These are phyloP conservation scores for Empis stercorea DNA, from an alignment of 2,888 invertebrate species.

Conservation along the genomic window DNA sequence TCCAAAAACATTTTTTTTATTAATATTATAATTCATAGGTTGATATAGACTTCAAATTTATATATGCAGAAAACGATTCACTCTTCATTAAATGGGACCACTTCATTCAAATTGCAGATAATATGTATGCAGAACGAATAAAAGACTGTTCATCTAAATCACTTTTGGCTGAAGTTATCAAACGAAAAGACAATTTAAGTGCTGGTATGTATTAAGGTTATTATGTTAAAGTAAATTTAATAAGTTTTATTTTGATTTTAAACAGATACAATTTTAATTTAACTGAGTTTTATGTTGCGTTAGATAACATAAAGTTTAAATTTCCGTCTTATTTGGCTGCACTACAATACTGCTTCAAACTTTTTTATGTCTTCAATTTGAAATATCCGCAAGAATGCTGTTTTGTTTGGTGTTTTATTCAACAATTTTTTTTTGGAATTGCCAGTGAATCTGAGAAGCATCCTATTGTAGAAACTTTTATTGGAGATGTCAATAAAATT, in stretches of 20 bases:
- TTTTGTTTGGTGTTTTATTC: background rate
- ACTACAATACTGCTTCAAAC: background rate
- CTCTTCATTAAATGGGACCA: background rate
- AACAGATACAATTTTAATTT: background rate
- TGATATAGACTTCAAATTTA: background rate
- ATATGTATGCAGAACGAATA: background rate
- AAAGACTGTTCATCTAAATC: background rate
- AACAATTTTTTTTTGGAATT: background rate
- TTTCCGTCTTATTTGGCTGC: background rate
- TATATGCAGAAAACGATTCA: background rate
- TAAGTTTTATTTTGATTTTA: background rate
- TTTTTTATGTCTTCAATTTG: background rate
- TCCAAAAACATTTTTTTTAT: background rate
- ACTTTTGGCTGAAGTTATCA: background rate
- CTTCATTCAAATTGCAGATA: background rate
- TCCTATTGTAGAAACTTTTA: slow-evolving; percentile 1
- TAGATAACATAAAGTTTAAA: background rate
- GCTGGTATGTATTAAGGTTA: background rate
- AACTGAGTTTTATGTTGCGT: slow-evolving; percentile 3
- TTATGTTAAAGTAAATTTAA: background rate
- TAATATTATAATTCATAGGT: background rate
- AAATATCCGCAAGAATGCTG: background rate
- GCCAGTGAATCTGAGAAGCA: background rate
- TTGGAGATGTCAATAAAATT: background rate
- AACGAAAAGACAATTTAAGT: background rate